Evolutionary conservation across 2,113 vertebrate genomes (phyloP), one percentile per base, ranked within the genome.

Genomic region (Urocitellus parryii): DNA sequence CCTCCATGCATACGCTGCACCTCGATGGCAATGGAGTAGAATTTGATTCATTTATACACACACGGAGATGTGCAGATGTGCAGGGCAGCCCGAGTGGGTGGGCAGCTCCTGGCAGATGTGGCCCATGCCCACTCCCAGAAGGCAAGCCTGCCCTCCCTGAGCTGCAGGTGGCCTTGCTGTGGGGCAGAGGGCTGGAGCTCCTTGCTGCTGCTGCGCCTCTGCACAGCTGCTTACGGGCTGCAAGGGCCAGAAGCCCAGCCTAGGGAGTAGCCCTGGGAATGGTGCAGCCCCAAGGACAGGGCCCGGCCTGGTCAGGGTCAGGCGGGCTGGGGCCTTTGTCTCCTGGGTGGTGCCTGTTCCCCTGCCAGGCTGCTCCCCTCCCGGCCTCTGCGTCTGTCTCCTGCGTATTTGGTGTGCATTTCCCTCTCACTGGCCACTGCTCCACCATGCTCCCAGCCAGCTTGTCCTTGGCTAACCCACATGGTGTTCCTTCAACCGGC

Each of bases 91-190:
- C 11, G 58, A 13, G 63, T 4, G 0, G 12, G 11, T 25, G 39
- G 2, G 17, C 20, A 42, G 24, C 63, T 39, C 4, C 2, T 0
- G 42, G 13, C 5, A 10, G 76, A 22, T 27, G 3, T 0, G 6
- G 72, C 27, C n/a, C 8, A 2, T 18, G 20, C 32, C 27, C 27
- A 2, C 42, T 29, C 65, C 63, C 73, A 56, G 27, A 68, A 37
- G 56, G 48, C 22, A 5, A 25, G 17, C 11, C 5, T 48, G 14
- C 14, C 63, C 2, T 20, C 51, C 5, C 29, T 13, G 13, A 10
- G 76, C 9, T 42, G 53, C 32, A 27, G 27, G 32, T 5, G 20
- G 18, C 65, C 8, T 70, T 45, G 16, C n/a, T 2, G 18, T 24
- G 56, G 56, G 0, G 29, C 34, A 17, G 32, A 39, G 45, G 24